A percentile compares a stretch with the other conserved stretches of the same genome.
Evolutionary conservation across 2,888 invertebrate genomes (phyloP).

Genomic region (Eupsilia transversa): DNA sequence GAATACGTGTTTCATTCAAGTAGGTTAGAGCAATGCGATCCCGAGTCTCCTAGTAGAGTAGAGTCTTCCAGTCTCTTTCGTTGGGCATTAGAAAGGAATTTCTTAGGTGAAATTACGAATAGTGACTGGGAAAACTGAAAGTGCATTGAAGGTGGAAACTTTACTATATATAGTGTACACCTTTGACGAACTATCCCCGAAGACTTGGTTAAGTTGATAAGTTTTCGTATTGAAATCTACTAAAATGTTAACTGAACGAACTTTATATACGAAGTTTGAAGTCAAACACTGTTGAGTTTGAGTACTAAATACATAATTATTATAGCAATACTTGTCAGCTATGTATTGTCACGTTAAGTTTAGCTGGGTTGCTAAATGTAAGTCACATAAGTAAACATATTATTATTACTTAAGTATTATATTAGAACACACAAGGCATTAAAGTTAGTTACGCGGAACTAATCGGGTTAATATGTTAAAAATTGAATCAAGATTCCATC

Average conservation of each 20-base stretch:
- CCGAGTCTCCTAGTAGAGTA: too few species aligned
- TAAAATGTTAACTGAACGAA: background rate
- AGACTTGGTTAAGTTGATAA: background rate
- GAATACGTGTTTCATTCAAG: background rate
- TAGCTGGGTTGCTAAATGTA: too few species aligned
- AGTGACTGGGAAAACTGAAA: background rate
- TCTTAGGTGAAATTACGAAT: background rate
- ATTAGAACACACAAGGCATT: too few species aligned
- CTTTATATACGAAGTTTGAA: background rate
- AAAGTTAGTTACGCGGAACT: too few species aligned
- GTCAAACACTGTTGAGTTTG: background rate
- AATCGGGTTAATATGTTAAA: too few species aligned
- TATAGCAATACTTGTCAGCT: background rate
- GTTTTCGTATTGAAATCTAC: conserved; percentile 2
- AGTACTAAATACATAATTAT: background rate
- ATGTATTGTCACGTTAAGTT: too few species aligned
- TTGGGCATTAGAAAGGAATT: background rate
- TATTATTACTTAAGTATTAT: too few species aligned
- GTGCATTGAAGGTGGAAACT: background rate
- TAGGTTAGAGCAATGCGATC: background rate
- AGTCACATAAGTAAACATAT: too few species aligned
- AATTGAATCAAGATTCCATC: too few species aligned
- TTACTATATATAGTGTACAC: background rate
- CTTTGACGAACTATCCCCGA: background rate
- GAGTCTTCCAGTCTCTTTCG: background rate